Evolutionary conservation across 2,113 vertebrate genomes (phyloP), one percentile per base, ranked within the genome.

Genomic region (Proteles cristata): DNA sequence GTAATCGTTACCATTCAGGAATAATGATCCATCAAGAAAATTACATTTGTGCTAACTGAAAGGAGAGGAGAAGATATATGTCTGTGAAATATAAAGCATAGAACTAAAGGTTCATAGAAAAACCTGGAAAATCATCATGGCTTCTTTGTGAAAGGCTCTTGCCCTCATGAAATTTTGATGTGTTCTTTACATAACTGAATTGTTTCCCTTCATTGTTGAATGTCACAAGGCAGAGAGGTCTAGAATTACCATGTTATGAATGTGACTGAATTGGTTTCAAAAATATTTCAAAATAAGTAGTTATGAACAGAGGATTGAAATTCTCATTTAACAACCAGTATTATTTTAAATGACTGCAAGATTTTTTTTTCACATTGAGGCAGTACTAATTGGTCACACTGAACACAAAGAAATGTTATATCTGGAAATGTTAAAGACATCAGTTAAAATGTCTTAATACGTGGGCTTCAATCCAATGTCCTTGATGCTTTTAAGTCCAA

Each of bases 241-340:
- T 98, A 91, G 97, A 98, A 98, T 97, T 97, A 92, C 83, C 65
- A n/a, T 95, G 58, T 97, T 94, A 97, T 93, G 11, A 97, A 95
- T 97, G 90, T 86, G 93, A 93, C 69, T 95, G 91, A 92, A 90
- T 82, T 97, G 82, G 61, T 69, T 53, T 96, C 35, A 98, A 98
- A 97, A 97, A 96, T 66, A 95, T 97, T 98, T 97, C 97, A 93
- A 96, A 97, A 96, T 92, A 95, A 43, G 87, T 61, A 89, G 93
- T 96, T 97, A 93, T 65, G 73, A 94, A 43, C 85, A 74, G 88
- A 94, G 39, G 19, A 16, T 88, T 88, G 96, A 97, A 97, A 96
- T 97, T 90, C 89, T 94, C n/a, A 97, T 98, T 98, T 86, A 71
- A 15, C 85, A 87, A 86, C 95, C 94, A 73, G 77, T 97, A 93